These are phyloP conservation scores for Coenobita brevimanus DNA, from an alignment of 1,140 invertebrate genomes.

Conservation along the genomic window DNA sequence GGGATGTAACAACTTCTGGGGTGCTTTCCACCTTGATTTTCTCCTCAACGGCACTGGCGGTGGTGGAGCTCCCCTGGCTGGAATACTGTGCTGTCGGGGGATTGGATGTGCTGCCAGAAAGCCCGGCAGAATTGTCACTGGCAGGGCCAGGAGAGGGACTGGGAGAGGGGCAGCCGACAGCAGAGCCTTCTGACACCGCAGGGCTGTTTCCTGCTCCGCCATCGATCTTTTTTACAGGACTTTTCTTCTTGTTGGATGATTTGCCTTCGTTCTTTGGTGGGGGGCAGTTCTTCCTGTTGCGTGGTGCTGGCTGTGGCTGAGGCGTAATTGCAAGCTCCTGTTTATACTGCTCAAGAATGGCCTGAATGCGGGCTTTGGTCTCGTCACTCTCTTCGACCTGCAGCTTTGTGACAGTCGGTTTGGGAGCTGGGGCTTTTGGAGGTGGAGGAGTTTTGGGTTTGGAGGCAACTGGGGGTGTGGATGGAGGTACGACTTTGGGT, in stretches of 20 bases:
- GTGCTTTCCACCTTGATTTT: constrained; percentile 52
- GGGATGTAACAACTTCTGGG: constrained; percentile 43
- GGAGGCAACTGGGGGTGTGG: constrained; percentile 71
- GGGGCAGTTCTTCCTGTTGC: constrained; percentile 83
- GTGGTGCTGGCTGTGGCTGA: constrained; percentile 81
- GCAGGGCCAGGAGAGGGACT: constrained; percentile 71
- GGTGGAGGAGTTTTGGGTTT: constrained; percentile 74
- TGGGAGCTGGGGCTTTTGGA: constrained; percentile 75
- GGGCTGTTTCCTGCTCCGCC: constrained; percentile 70
- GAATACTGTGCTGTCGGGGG: constrained; percentile 42
- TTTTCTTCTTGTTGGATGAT: constrained; percentile 69
- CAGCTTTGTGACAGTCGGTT: constrained; percentile 77
- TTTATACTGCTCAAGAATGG: constrained; percentile 86
- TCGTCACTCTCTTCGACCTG: constrained; percentile 83
- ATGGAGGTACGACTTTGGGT: constrained; percentile 74
- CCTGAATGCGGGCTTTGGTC: constrained; percentile 85
- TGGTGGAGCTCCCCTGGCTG: constrained; percentile 28
- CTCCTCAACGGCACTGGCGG: constrained; percentile 30
- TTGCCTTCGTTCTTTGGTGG: constrained; percentile 73
- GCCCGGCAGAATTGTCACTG: constrained; percentile 59
- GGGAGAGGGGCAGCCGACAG: constrained; percentile 73
- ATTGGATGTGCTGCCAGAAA: constrained; percentile 18
- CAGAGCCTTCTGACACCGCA: constrained; percentile 58
- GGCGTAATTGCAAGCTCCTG: constrained; percentile 88
- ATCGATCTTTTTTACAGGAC: constrained; percentile 75